Conservation (phyloP, 1,140 invertebrate genomes). For the Medauroidea extradentata region DNA sequence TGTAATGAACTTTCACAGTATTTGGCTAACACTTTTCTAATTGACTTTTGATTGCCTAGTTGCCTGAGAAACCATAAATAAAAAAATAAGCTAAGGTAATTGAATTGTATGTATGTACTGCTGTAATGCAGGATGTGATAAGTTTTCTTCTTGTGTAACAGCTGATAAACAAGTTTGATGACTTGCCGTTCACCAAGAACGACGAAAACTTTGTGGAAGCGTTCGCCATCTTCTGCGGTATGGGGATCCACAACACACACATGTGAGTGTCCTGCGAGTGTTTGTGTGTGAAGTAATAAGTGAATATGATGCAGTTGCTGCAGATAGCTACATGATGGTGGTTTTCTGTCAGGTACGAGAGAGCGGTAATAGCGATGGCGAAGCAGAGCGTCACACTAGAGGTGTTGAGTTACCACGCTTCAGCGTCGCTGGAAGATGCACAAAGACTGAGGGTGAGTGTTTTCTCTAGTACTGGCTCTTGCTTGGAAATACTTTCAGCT, state of each 20-base stretch:
- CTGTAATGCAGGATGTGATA: too few relatives aligned
- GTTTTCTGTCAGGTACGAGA: constrained; percentile 68
- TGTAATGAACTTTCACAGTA: too few relatives aligned
- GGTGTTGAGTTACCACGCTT: constrained; percentile 93
- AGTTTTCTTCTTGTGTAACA: constrained; percentile 40
- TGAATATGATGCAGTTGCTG: too few relatives aligned
- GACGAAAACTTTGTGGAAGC: constrained; percentile 93
- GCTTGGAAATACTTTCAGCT: not conserved
- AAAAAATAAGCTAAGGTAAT: too few relatives aligned
- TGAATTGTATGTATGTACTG: too few relatives aligned
- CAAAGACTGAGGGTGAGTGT: constrained; percentile 70
- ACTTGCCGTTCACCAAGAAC: constrained; percentile 81
- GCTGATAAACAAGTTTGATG: constrained; percentile 90
- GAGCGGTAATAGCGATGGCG: constrained; percentile 86
- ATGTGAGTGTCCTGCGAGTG: constrained; percentile 56
- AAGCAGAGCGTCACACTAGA: constrained; percentile 94
- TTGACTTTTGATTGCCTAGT: too few relatives aligned
- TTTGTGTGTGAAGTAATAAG: not conserved
- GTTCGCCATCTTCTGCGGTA: constrained; percentile 96
- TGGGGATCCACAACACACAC: constrained; percentile 95
- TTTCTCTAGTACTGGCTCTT: not conserved
- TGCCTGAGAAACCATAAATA: too few relatives aligned
- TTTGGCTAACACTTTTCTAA: too few relatives aligned
- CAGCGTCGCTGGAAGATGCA: constrained; percentile 84
- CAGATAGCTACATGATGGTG: too few relatives aligned